These are phyloP conservation scores for Coronaproctus castanopsis DNA, from an alignment of 2,888 invertebrate genomes.

Conservation along the genomic window DNA sequence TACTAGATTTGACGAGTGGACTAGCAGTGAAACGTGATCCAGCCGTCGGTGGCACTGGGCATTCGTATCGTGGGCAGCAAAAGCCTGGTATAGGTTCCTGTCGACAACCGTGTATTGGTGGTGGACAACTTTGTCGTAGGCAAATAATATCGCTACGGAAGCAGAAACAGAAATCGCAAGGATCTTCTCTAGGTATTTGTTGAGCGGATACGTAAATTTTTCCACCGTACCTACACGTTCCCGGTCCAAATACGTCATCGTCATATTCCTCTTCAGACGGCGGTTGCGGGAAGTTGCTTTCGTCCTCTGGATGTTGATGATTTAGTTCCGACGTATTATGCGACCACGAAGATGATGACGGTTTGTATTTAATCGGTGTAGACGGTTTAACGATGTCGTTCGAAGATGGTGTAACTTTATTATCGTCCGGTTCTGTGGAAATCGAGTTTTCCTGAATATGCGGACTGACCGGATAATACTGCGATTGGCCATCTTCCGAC, in stretches of 20 bases:
- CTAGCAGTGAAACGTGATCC: slow-evolving; percentile 66
- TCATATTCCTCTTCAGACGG: slow-evolving; percentile 46
- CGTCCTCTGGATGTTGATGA: slow-evolving; percentile 1
- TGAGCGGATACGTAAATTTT: slow-evolving; percentile 85
- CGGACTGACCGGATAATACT: background rate
- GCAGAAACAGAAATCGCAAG: slow-evolving; percentile 92
- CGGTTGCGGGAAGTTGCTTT: background rate
- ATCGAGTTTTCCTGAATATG: background rate
- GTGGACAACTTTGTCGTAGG: slow-evolving; percentile 83
- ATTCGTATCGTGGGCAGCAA: slow-evolving; percentile 87
- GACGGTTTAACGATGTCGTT: background rate
- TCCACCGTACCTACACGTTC: slow-evolving; percentile 78
- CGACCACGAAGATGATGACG: slow-evolving; percentile 15
- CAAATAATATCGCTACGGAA: slow-evolving; percentile 90
- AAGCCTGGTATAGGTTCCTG: slow-evolving; percentile 83
- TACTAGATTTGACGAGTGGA: slow-evolving; percentile 54
- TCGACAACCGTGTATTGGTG: slow-evolving; percentile 75
- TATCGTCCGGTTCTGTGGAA: background rate
- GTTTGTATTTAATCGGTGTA: slow-evolving; percentile 2
- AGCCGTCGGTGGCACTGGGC: slow-evolving; percentile 71
- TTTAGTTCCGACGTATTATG: slow-evolving; percentile 16
- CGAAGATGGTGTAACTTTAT: background rate
- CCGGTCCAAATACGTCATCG: slow-evolving; percentile 61
- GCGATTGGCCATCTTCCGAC: too few relatives aligned
- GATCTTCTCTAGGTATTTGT: slow-evolving; percentile 83